A percentile compares a stretch with the other conserved stretches of the same genome.
Conservation (phyloP, 2,888 invertebrate genomes). For the Tenthredo livida region DNA sequence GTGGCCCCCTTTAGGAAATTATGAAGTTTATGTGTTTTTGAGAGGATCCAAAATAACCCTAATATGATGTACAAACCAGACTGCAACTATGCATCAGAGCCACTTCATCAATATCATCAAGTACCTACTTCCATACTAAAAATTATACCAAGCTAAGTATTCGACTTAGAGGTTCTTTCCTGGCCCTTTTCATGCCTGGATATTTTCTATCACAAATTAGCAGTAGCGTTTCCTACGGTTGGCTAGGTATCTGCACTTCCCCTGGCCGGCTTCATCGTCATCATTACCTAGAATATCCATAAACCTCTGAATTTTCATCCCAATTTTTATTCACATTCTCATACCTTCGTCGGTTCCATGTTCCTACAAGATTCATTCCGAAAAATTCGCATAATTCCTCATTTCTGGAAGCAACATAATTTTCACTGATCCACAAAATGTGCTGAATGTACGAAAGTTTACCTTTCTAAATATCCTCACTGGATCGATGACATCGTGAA, state of each 20-base stretch:
- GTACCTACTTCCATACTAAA: background rate
- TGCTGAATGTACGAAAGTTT: background rate
- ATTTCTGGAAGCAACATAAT: background rate
- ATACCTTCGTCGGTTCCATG: background rate
- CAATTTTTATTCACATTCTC: background rate
- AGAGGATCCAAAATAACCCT: background rate
- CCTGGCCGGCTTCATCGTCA: background rate
- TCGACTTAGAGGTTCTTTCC: background rate
- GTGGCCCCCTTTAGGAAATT: slow-evolving; percentile 3
- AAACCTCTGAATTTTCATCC: background rate
- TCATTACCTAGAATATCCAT: background rate
- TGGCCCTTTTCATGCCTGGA: background rate
- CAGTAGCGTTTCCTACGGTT: background rate
- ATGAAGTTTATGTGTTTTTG: slow-evolving; percentile 1
- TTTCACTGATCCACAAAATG: background rate
- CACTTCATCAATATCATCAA: background rate
- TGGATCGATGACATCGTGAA: background rate
- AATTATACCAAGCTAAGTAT: background rate
- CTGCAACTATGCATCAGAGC: background rate
- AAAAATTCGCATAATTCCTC: no score
- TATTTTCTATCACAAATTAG: background rate
- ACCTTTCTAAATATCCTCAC: background rate
- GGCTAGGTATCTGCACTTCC: background rate
- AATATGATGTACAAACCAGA: background rate
- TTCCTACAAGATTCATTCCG: no score